These are phyloP conservation scores for Drosophila gunungcola DNA, from an alignment of 1,140 invertebrate species.

Conservation along the genomic window DNA sequence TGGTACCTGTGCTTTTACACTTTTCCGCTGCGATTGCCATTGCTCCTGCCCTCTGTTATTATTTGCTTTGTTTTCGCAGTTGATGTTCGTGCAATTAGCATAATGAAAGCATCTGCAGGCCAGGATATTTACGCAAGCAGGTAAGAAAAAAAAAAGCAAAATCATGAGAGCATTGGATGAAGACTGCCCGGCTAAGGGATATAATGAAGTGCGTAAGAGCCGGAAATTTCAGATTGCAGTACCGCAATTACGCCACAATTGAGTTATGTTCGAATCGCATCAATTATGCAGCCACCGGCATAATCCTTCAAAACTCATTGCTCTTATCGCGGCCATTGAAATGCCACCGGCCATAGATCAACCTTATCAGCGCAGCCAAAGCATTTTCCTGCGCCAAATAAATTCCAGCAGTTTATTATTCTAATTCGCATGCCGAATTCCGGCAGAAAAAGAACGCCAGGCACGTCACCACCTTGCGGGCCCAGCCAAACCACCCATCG, in stretches of 20 bases:
- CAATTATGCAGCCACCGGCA: conserved; percentile 43
- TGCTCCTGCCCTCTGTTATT: conserved; percentile 29
- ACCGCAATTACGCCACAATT: conserved; percentile 34
- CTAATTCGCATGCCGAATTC: conserved; percentile 72
- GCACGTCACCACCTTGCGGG: conserved; percentile 14
- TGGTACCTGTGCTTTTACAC: conserved; percentile 9
- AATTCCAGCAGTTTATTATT: conserved; percentile 78
- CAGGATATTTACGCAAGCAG: background rate
- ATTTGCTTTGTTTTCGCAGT: conserved; percentile 48
- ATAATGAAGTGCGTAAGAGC: conserved; percentile 39
- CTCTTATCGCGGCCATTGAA: conserved; percentile 67
- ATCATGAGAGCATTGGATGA: background rate
- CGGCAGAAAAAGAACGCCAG: conserved; percentile 44
- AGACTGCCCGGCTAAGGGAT: background rate
- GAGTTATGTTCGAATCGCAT: conserved; percentile 46
- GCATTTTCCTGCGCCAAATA: conserved; percentile 79
- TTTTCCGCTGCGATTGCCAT: conserved; percentile 5
- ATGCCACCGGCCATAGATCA: conserved; percentile 65
- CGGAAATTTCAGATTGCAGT: conserved; percentile 15
- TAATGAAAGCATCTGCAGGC: conserved; percentile 42
- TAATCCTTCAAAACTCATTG: conserved; percentile 63
- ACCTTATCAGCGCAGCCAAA: conserved; percentile 73
- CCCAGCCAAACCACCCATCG: background rate
- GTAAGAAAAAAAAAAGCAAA: too few species aligned
- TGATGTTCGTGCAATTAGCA: conserved; percentile 57